phyloP scores from a whole-genome alignment of 2,888 invertebrate genomes.

The Euzophera pinguis region DNA sequence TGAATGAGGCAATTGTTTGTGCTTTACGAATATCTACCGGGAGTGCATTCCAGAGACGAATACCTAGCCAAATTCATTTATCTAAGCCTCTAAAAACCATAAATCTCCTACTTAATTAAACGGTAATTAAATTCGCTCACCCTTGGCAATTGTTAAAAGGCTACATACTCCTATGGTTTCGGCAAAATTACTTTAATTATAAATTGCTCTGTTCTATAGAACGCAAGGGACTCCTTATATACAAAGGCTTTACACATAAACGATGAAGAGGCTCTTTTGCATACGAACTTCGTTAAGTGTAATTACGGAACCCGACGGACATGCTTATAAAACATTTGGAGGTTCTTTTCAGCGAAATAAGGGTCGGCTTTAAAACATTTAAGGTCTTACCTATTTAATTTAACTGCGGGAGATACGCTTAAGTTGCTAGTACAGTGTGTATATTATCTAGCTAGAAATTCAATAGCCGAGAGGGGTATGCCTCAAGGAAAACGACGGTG shows the following conservation, averaged over 20 bases:
- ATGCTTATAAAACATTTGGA: constrained; percentile 39
- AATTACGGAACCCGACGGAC: constrained; percentile 49
- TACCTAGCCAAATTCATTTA: too few species aligned
- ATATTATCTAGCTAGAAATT: too few species aligned
- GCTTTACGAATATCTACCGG: too few species aligned
- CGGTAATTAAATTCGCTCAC: constrained; percentile 18
- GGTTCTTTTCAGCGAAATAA: neutral
- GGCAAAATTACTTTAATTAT: constrained; percentile 33
- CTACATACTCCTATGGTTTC: constrained; percentile 29
- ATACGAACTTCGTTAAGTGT: constrained; percentile 56
- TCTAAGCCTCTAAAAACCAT: neutral
- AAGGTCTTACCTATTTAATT: neutral
- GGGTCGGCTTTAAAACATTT: neutral
- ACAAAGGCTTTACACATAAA: constrained; percentile 52
- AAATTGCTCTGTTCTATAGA: constrained; percentile 22
- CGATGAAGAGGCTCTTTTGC: constrained; percentile 56
- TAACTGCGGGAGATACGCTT: too few species aligned
- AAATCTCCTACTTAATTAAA: neutral
- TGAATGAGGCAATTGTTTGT: too few species aligned
- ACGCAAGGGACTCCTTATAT: constrained; percentile 42
- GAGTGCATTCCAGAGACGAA: too few species aligned
- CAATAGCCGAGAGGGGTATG: too few species aligned
- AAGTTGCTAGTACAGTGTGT: too few species aligned
- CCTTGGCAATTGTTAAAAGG: constrained; percentile 22
- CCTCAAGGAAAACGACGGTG: too few species aligned